These are phyloP conservation scores for Heteromyza rotundicornis DNA, from an alignment of 2,888 invertebrate genomes.

Conservation along the genomic window DNA sequence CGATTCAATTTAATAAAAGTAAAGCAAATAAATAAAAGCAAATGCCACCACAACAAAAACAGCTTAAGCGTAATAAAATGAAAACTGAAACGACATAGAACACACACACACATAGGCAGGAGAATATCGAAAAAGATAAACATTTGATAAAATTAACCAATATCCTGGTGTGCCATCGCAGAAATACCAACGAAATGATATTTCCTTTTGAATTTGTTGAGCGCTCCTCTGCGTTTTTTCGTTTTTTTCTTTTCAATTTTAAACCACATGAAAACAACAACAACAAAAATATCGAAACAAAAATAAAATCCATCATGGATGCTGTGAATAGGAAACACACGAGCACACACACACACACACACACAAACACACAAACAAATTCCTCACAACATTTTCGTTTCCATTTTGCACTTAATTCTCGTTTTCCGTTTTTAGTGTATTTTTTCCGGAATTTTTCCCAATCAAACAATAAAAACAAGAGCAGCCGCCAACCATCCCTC, in stretches of 20 bases:
- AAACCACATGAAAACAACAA: not conserved
- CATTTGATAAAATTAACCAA: slow-evolving; percentile 37
- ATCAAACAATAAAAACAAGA: slow-evolving; percentile 37
- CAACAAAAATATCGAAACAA: slow-evolving; percentile 18
- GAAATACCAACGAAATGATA: slow-evolving; percentile 28
- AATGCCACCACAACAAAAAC: not conserved
- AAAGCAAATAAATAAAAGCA: not conserved
- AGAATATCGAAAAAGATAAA: slow-evolving; percentile 24
- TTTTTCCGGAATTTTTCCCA: slow-evolving; percentile 24
- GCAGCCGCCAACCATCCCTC: slow-evolving; percentile 25
- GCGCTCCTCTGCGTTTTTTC: not conserved
- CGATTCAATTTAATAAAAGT: not conserved
- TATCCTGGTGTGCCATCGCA: slow-evolving; percentile 33
- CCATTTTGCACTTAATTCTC: slow-evolving; percentile 3
- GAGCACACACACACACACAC: slow-evolving; percentile 6
- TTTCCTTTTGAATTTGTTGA: slow-evolving; percentile 28
- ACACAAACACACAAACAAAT: not conserved
- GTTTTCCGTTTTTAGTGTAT: not conserved
- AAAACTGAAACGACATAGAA: slow-evolving; percentile 2
- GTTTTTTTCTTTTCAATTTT: not conserved
- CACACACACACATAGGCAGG: not conserved
- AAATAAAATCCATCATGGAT: slow-evolving; percentile 30
- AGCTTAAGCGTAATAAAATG: not conserved
- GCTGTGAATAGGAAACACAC: slow-evolving; percentile 29
- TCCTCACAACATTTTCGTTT: slow-evolving; percentile 7